Conservation (phyloP, 2,797 vertebrate species). For the Acrossocheilus wenchowensis region DNA sequence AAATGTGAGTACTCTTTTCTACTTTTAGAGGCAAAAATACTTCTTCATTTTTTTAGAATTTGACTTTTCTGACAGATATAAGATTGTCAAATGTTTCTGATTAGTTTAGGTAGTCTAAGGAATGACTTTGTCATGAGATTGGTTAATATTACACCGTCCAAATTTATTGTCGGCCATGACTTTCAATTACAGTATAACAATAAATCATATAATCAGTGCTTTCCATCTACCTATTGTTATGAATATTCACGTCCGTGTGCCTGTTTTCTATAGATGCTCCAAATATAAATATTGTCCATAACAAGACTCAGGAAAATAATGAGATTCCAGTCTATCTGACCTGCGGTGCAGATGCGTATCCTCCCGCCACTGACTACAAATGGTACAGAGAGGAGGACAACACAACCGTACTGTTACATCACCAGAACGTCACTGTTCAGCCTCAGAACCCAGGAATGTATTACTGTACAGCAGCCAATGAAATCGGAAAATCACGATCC, state of each 20-base stretch:
- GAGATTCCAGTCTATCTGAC: conserved; percentile 59
- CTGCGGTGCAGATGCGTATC: conserved; percentile 66
- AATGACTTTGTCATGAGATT: not conserved
- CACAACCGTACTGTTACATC: accelerated
- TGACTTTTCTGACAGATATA: not conserved
- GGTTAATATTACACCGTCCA: not conserved
- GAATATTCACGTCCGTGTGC: not conserved
- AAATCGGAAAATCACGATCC: conserved; percentile 41
- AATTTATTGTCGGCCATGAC: not conserved
- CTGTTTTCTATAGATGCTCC: conserved; percentile 67
- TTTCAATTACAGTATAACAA: not conserved
- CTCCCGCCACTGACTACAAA: not conserved
- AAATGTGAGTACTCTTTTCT: conserved; percentile 65
- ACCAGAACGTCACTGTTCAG: conserved; percentile 56
- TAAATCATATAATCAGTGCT: not conserved
- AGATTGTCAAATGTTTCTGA: not conserved
- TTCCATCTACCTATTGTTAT: not conserved
- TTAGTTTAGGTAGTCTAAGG: not conserved
- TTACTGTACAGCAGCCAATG: conserved; percentile 69
- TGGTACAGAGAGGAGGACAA: conserved; percentile 62
- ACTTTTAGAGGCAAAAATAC: not conserved
- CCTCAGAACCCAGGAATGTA: conserved; percentile 66
- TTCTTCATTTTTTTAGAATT: not conserved
- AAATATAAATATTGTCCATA: conserved; percentile 51
- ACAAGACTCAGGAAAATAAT: not conserved